Evolutionary conservation across 2,888 invertebrate genomes (phyloP), one percentile per base, ranked within the genome.

Genomic region (Drosophila anomalipes): DNA sequence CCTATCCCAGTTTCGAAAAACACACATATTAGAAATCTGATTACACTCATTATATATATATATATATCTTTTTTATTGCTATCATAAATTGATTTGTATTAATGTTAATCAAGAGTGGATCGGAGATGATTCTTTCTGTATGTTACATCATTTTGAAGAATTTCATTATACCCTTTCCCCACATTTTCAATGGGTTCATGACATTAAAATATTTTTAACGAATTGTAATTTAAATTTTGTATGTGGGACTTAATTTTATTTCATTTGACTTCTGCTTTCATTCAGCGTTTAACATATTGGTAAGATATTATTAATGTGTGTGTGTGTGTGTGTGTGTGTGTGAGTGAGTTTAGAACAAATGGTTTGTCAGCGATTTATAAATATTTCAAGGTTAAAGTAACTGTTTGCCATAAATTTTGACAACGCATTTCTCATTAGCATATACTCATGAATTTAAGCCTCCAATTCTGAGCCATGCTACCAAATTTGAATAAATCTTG

Each of bases 401-500:
- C 44, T 22, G 44, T 26, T 26, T 4, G 26, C 47, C 47, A 47
- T 47, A 47, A 47, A 44, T 44, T 10, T 9, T 4, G 41, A n/a
- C 10, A 41, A 7, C 44, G 3, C 12, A 32, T n/a, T 22, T 26
- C 28, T 51, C 16, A 35, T 33, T 63, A 10, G 26, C 56, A 58
- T 26, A 35, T n/a, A n/a, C 14, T 39, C 28, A 58, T 63, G 16
- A 41, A 26, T 39, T 32, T n/a, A 37, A 37, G 32, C 47, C 59
- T n/a, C 22, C 10, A 53, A 54, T 22, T 61, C 16, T 63, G 65
- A 71, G 49, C 61, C 67, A 60, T 28, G 28, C 19, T 14, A 28
- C 67, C 57, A 63, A 63, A 72, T 67, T 32, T 41, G 57, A n/a
- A 26, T 16, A 47, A 62, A 37, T 49, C 53, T 22, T 35, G 16